Conservation (phyloP, 2,888 invertebrate species). For the Callosobruchus maculatus region DNA sequence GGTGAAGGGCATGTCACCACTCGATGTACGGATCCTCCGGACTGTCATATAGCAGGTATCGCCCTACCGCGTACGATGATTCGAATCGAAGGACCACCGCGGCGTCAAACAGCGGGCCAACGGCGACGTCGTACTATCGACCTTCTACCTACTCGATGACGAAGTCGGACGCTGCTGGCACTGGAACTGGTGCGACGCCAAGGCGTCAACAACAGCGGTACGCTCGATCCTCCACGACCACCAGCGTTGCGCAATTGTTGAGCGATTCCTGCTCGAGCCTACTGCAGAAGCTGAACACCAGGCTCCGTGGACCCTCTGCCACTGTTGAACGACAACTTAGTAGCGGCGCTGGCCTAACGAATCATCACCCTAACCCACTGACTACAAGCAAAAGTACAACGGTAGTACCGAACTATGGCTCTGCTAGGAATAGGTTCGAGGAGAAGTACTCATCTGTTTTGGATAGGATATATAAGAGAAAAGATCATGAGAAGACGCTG, state of each 20-base stretch:
- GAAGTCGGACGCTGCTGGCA: constrained; percentile 17
- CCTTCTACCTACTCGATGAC: constrained; percentile 21
- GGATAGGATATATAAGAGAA: constrained; percentile 65
- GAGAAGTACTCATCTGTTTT: constrained; percentile 76
- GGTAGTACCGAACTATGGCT: constrained; percentile 43
- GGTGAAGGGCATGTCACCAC: constrained; percentile 15
- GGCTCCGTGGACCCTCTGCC: constrained; percentile 72
- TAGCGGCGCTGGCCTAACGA: neutral
- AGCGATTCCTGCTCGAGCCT: constrained; percentile 85
- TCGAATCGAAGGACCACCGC: constrained; percentile 26
- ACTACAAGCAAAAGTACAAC: constrained; percentile 37
- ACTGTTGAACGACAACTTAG: constrained; percentile 42
- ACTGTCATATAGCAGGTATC: constrained; percentile 41
- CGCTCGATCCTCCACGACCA: constrained; percentile 71
- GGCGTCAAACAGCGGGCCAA: constrained; percentile 22
- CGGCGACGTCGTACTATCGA: constrained; percentile 18
- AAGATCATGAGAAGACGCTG: constrained; percentile 66
- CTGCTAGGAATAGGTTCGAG: constrained; percentile 66
- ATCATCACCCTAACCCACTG: constrained; percentile 20
- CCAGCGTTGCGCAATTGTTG: constrained; percentile 81
- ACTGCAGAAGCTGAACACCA: constrained; percentile 72
- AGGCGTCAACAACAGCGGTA: constrained; percentile 60
- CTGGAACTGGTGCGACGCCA: constrained; percentile 32
- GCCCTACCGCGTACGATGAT: constrained; percentile 40
- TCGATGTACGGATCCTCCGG: constrained; percentile 36